Conservation (phyloP, 2,113 vertebrate species). For the Amazona guildingii region DNA sequence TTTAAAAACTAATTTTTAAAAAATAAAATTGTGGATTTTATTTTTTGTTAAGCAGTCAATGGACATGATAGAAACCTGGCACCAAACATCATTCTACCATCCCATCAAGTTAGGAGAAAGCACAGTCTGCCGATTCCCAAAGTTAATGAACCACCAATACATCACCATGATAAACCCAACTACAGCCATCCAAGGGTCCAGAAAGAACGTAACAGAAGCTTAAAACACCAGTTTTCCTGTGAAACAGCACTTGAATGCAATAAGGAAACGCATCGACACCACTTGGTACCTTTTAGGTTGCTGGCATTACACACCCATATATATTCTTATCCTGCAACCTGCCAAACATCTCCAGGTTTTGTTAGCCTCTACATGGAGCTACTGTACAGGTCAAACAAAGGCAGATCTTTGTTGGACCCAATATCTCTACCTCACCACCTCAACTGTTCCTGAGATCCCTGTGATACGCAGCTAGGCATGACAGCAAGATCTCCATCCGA, state of each 20-base stretch:
- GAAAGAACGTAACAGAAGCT: neutral
- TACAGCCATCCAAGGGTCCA: neutral
- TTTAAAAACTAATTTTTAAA: neutral
- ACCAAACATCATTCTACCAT: neutral
- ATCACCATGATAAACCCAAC: neutral
- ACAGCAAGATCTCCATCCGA: neutral
- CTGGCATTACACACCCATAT: accelerated
- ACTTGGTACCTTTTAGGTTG: neutral
- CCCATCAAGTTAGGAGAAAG: neutral
- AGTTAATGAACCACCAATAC: neutral
- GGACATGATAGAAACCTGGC: neutral
- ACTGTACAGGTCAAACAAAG: neutral
- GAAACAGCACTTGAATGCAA: neutral
- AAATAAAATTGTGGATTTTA: too few relatives aligned
- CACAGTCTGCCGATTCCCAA: neutral
- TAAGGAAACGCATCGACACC: neutral
- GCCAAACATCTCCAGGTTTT: neutral
- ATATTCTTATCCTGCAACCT: neutral
- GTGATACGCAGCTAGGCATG: neutral
- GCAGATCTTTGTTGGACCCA: neutral
- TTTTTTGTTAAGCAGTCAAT: neutral
- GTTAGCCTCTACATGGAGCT: neutral
- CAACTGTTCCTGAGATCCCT: neutral
- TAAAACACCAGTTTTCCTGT: neutral
- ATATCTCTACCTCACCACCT: conserved; percentile 28